Evolutionary conservation across 2,888 invertebrate genomes (phyloP).

Genomic region (Campoletis raptor): DNA sequence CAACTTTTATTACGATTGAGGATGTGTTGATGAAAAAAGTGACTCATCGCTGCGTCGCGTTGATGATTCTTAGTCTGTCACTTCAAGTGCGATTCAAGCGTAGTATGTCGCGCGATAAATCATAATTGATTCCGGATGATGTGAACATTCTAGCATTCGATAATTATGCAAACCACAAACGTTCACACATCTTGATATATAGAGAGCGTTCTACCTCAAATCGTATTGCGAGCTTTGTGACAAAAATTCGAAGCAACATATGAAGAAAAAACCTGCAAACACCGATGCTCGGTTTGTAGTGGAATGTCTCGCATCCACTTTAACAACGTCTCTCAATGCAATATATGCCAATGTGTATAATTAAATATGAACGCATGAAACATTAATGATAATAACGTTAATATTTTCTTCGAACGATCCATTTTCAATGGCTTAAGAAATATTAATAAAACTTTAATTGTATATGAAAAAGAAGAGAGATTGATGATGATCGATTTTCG

Average conservation of each 20-base stretch:
- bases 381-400: slow-evolving; percentile 58
- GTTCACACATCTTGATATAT: not conserved
- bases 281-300: not conserved
- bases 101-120: slow-evolving; percentile 46
- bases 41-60: not conserved
- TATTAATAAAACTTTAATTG: not conserved
- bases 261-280: not conserved
- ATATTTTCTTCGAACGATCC: slow-evolving; percentile 15
- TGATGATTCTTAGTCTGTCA: slow-evolving; percentile 40
- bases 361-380: slow-evolving; percentile 49
- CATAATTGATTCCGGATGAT: slow-evolving; percentile 63
- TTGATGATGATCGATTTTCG: not conserved
- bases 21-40: slow-evolving; percentile 19
- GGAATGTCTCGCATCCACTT: not conserved
- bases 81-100: slow-evolving; percentile 31
- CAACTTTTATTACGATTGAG: not conserved
- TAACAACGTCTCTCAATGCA: not conserved
- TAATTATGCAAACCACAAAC: slow-evolving; percentile 35
- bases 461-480: no score
- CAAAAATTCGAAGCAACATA: no score
- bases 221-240: not conserved
- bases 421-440: not conserved
- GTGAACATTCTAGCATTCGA: slow-evolving; percentile 40
- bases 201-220: not conserved
- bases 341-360: slow-evolving; percentile 6